phyloP scores from a whole-genome alignment of 2,113 vertebrate genomes.

The Cheirogaleus medius region DNA sequence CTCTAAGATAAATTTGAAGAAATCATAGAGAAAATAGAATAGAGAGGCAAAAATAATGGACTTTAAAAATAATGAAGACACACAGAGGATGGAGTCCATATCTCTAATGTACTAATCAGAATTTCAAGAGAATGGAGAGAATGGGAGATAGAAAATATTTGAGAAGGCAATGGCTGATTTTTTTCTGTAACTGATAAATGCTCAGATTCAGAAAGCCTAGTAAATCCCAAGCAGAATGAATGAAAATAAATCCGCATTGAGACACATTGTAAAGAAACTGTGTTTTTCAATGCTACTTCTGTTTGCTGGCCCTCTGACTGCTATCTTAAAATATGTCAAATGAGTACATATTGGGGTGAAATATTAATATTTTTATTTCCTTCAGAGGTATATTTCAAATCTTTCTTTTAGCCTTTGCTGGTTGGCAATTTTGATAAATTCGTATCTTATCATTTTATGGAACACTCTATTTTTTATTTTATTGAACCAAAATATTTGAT shows the following conservation, averaged over 20 bases:
- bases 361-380: not conserved
- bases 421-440: slow-evolving; percentile 10
- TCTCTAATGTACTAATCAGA: not conserved
- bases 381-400: not conserved
- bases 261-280: not conserved
- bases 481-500: not conserved
- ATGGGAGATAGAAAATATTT: not conserved
- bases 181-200: not conserved
- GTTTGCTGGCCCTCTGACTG: not conserved
- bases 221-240: not conserved
- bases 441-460: not conserved
- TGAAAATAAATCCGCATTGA: not conserved
- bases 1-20: slow-evolving; percentile 1
- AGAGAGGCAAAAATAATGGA: not conserved
- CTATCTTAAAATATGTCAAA: not conserved
- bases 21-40: not conserved
- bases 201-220: not conserved
- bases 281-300: not conserved
- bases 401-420: not conserved
- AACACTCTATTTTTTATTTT: not conserved
- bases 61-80: not conserved
- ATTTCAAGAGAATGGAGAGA: not conserved
- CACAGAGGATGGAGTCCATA: not conserved
- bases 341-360: not conserved
- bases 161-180: not conserved